A percentile compares a stretch with the other conserved stretches of the same genome.
Conservation (phyloP, 1,140 invertebrate genomes). For the Drosophila grimshawi region DNA sequence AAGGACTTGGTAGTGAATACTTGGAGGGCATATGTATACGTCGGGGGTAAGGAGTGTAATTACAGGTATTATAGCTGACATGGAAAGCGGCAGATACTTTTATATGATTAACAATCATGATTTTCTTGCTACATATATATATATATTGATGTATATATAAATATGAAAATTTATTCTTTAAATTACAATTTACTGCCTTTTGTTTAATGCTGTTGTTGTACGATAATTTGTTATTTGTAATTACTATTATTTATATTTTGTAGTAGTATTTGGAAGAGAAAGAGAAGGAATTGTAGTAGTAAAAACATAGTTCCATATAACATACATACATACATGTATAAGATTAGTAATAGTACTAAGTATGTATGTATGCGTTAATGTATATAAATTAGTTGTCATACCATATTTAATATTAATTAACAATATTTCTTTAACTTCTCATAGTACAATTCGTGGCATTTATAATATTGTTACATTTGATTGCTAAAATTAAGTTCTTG, state of each 20-base stretch:
- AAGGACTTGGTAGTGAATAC: slow-evolving; percentile 41
- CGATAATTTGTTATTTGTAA: slow-evolving; percentile 34
- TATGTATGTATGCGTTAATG: slow-evolving; percentile 18
- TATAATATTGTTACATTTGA: slow-evolving; percentile 37
- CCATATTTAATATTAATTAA: slow-evolving; percentile 68
- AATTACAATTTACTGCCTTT: no score
- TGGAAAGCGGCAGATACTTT: slow-evolving; percentile 51
- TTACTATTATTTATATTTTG: slow-evolving; percentile 46
- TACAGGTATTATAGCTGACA: slow-evolving; percentile 22
- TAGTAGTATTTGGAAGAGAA: slow-evolving; percentile 55
- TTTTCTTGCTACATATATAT: slow-evolving; percentile 36
- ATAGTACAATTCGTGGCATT: slow-evolving; percentile 63
- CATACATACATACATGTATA: neutral
- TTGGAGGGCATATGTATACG: slow-evolving; percentile 58
- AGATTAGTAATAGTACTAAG: slow-evolving; percentile 38
- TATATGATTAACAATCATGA: slow-evolving; percentile 38
- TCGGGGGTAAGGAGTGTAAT: slow-evolving; percentile 35
- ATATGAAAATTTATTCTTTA: slow-evolving; percentile 58
- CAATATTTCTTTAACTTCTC: slow-evolving; percentile 60
- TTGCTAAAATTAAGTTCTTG: slow-evolving; percentile 50
- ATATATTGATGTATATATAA: slow-evolving; percentile 35
- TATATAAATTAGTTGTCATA: slow-evolving; percentile 68
- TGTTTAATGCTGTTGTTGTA: slow-evolving; percentile 21
- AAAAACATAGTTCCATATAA: slow-evolving; percentile 45
- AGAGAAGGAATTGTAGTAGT: slow-evolving; percentile 50